Conservation (phyloP, 2,888 invertebrate genomes). For the Drosophila nr. perissopoda region DNA sequence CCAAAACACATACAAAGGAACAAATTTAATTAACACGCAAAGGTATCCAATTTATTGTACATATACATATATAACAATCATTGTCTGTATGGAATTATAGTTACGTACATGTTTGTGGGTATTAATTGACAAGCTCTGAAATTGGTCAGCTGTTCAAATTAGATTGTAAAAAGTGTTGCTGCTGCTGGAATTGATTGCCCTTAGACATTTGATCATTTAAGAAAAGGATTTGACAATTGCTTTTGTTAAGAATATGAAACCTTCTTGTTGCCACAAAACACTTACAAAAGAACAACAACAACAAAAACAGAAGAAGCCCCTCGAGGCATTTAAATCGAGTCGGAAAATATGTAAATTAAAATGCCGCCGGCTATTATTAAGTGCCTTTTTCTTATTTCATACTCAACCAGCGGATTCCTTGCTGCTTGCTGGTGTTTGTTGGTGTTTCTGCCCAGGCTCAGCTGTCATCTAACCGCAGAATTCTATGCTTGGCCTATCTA, state of each 20-base stretch:
- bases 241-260: constrained; percentile 39
- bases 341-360: constrained; percentile 66
- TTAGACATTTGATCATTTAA: constrained; percentile 39
- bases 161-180: constrained; percentile 4
- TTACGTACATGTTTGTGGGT: background rate
- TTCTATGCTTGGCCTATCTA: constrained; percentile 39
- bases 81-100: background rate
- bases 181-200: constrained; percentile 30
- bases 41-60: background rate
- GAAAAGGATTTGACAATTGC: constrained; percentile 42
- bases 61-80: background rate
- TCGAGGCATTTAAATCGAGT: constrained; percentile 41
- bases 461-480: constrained; percentile 60
- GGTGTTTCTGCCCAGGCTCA: constrained; percentile 30
- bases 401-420: constrained; percentile 9
- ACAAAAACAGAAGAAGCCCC: constrained; percentile 6
- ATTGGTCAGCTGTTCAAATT: constrained; percentile 42
- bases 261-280: constrained; percentile 33
- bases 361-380: constrained; percentile 65
- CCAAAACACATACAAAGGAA: background rate
- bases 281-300: constrained; percentile 17
- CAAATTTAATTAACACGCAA: background rate
- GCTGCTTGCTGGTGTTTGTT: background rate
- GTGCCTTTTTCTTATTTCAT: constrained; percentile 24
- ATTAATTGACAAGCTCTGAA: constrained; percentile 39